Base-by-base conservation (phyloP, 64 coral and sea anemone genomes). In the Catalaphyllia jardinei region DNA sequence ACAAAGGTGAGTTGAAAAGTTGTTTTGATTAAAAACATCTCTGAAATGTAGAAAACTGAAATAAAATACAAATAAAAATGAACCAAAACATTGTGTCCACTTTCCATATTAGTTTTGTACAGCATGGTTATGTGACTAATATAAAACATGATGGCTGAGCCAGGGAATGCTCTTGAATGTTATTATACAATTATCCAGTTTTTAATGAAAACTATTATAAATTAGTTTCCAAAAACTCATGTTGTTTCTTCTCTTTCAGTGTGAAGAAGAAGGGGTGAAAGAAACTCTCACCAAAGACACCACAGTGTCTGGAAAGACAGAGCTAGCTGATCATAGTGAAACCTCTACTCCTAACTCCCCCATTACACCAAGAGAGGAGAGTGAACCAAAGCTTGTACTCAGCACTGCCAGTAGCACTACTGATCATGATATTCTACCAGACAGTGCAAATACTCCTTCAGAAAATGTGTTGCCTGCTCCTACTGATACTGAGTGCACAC, bases 321-420 rank as follows among this genome's bases (percentile, higher is more conserved):
- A 96, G 39, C 89, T 63, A 49, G 88, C 52, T 10, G 88, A 90
- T 18, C 52, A 88, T 1, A 96, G 92, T 84, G 76, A 46, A 39
- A 52, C 87, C 25, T 96, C 95, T 0, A 88, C 88, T 30, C 95
- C 92, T 9, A 83, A 81, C 77, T 96, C 95, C 28, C 91, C 95
- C 1, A 62, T 83, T 29, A 93, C 90, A 62, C 82, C 92, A 27
- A 62, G 72, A 52, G 95, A 96, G 67, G 95, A 96, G 13, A 90
- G 65, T 57, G 95, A 96, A 28, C 19, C 57, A 11, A 89, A 89
- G 13, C 88, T 82, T 52, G 90, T 84, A 13, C 29, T 78, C 19
- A 96, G 88, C 55, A 87, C 85, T 4, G 88, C 91, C 28, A 96
- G 81, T 51, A 96, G 95, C 60, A 96, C 87, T 20, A 90, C 90